phyloP scores from a whole-genome alignment of 2,113 vertebrate genomes.

The Smithornis capensis region DNA sequence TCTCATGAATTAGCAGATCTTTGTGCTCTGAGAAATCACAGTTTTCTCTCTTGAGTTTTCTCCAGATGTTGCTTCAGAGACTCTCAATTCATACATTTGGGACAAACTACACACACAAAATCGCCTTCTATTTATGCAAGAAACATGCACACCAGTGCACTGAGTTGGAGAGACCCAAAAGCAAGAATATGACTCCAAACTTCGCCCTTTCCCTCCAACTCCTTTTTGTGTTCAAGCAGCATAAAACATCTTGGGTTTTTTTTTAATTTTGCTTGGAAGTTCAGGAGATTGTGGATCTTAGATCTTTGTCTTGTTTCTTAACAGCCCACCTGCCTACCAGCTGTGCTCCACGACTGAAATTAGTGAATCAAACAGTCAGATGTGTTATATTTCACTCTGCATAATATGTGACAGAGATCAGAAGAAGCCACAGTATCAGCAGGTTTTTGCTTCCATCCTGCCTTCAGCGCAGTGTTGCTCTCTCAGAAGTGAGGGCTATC shows the following conservation, averaged over 20 bases:
- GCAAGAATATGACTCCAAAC: not conserved
- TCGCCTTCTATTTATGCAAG: not conserved
- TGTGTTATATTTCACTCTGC: not conserved
- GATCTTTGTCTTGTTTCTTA: constrained; percentile 9
- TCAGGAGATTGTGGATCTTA: constrained; percentile 1
- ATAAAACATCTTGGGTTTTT: not conserved
- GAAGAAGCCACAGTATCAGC: not conserved
- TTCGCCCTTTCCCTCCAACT: not conserved
- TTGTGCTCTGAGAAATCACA: not conserved
- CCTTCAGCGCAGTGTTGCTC: not conserved
- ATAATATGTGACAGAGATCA: not conserved
- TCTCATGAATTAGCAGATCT: not conserved
- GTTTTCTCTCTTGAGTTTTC: constrained; percentile 13
- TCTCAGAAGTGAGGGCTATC: not conserved
- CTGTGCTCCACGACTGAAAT: not conserved
- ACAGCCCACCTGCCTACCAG: constrained; percentile 36
- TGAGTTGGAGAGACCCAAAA: not conserved
- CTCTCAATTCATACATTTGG: not conserved
- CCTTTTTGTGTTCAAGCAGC: not conserved
- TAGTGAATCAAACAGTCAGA: constrained; percentile 20
- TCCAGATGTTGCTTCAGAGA: constrained; percentile 45
- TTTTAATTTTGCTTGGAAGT: not conserved
- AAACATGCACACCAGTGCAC: not conserved
- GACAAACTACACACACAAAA: not conserved
- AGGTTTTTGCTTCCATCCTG: not conserved